Evolutionary conservation across 2,113 vertebrate genomes (phyloP).

Genomic region (Kryptolebias marmoratus): DNA sequence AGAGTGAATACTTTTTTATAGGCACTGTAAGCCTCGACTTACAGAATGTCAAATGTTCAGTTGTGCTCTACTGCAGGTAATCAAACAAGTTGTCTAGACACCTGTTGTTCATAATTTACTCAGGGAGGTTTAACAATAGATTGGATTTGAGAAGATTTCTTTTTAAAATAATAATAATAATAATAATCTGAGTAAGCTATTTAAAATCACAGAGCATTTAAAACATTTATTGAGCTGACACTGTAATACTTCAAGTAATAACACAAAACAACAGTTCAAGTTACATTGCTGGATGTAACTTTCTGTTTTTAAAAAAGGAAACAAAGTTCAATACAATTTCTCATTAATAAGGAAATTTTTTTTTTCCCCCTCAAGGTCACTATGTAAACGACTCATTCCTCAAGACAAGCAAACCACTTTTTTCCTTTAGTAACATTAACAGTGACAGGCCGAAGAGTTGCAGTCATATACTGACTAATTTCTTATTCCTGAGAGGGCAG

Average conservation of each 20-base stretch:
- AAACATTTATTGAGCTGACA: background rate
- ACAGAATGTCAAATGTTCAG: background rate
- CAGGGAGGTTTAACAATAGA: background rate
- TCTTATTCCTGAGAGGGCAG: slow-evolving; percentile 51
- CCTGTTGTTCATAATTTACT: background rate
- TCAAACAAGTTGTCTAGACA: background rate
- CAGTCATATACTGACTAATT: slow-evolving; percentile 59
- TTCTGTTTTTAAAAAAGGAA: background rate
- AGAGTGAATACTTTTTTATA: too few species aligned
- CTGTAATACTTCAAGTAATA: background rate
- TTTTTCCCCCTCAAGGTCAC: background rate
- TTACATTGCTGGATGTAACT: slow-evolving; percentile 13
- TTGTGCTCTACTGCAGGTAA: background rate
- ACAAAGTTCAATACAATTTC: background rate
- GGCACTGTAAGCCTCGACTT: too few species aligned
- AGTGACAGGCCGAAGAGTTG: slow-evolving; percentile 34
- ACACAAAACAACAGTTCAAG: slow-evolving; percentile 4
- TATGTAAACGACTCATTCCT: slow-evolving; percentile 23
- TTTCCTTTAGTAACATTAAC: slow-evolving; percentile 57
- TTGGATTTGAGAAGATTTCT: background rate
- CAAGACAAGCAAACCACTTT: slow-evolving; percentile 36
- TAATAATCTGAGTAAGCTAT: background rate
- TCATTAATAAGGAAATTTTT: background rate
- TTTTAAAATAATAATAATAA: background rate
- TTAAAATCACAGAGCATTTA: background rate